phyloP scores from a whole-genome alignment of 2,113 vertebrate genomes.

The Neolamprologus sp. region DNA sequence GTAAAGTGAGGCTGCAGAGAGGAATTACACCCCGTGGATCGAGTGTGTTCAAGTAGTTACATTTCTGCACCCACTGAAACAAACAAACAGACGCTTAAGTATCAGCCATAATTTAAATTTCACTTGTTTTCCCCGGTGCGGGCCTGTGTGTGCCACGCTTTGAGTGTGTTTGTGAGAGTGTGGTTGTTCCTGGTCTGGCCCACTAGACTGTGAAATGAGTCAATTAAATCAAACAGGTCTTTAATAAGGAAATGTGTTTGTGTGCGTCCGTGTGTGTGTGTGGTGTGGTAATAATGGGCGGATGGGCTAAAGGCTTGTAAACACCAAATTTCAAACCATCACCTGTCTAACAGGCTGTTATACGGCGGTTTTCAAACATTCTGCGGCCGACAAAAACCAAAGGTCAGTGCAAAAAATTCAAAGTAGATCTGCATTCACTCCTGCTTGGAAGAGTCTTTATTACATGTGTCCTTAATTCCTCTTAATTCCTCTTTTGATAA shows the following conservation, averaged over 20 bases:
- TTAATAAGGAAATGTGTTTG: slow-evolving; percentile 30
- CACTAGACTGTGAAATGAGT: slow-evolving; percentile 53
- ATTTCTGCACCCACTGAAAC: background rate
- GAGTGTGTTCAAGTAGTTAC: background rate
- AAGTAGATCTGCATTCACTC: background rate
- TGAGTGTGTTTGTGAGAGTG: background rate
- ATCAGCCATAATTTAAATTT: background rate
- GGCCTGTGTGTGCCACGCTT: background rate
- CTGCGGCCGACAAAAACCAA: background rate
- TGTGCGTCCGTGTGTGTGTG: background rate
- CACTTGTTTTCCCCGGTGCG: background rate
- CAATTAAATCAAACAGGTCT: slow-evolving; percentile 53
- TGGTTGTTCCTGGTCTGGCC: slow-evolving; percentile 6
- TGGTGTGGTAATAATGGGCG: background rate
- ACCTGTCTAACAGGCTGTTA: background rate
- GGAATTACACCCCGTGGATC: background rate
- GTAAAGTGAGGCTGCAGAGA: background rate
- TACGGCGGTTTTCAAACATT: background rate
- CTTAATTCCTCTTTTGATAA: background rate
- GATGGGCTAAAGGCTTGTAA: background rate
- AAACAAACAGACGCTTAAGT: background rate
- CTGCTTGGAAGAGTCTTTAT: background rate
- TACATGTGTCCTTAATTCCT: background rate
- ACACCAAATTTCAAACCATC: background rate
- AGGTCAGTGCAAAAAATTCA: background rate